Evolutionary conservation across 64 coral and sea anemone genomes (phyloP).

Genomic region (Actinia tenebrosa): DNA sequence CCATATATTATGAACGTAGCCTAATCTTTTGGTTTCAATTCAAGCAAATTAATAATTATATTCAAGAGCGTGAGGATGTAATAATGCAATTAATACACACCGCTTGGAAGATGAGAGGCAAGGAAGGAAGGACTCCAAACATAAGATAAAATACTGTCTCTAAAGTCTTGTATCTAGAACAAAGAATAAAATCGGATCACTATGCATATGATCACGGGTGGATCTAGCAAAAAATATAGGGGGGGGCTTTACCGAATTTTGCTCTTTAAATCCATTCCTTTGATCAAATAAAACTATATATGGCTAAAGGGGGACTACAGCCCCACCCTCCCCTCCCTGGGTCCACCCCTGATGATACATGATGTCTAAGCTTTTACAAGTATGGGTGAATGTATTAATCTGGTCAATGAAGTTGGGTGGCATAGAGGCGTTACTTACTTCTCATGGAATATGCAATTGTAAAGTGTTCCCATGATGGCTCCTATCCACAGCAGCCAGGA

Average conservation of each 20-base stretch:
- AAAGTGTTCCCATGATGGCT: conserved; percentile 69
- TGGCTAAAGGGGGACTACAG: too few species aligned
- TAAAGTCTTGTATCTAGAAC: conserved; percentile 81
- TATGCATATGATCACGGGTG: not conserved
- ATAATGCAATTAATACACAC: conserved; percentile 47
- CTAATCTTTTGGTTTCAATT: too few species aligned
- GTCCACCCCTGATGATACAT: too few species aligned
- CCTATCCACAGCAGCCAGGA: conserved; percentile 70
- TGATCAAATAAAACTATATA: too few species aligned
- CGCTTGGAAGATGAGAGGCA: conserved; percentile 55
- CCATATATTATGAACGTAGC: too few species aligned
- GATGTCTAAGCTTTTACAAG: too few species aligned
- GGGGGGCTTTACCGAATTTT: too few species aligned
- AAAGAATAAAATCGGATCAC: not conserved
- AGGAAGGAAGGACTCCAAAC: conserved; percentile 83
- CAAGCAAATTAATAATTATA: too few species aligned
- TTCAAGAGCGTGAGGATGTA: not conserved
- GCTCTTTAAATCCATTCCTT: too few species aligned
- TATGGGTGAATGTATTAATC: too few species aligned
- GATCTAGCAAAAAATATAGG: too few species aligned
- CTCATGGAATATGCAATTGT: conserved; percentile 88
- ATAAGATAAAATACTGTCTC: conserved; percentile 90
- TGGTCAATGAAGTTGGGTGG: not conserved
- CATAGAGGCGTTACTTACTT: conserved; percentile 40
- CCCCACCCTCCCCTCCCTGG: too few species aligned